These are phyloP conservation scores for Sorex araneus DNA, from an alignment of 2,113 vertebrate species.

Conservation along the genomic window DNA sequence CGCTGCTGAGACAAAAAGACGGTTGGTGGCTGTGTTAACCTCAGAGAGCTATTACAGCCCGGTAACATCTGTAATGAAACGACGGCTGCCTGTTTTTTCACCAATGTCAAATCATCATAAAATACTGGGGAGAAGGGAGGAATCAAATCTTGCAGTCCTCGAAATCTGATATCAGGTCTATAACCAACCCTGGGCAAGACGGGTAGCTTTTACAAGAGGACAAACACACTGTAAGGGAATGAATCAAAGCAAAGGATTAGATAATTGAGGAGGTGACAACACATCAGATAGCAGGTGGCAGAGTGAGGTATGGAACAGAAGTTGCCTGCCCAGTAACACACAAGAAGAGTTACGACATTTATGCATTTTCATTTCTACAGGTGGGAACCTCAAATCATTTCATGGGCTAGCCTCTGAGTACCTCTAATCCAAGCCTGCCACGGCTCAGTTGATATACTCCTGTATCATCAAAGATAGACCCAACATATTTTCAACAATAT, in stretches of 20 bases:
- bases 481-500: conserved; percentile 87
- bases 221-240: conserved; percentile 83
- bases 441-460: conserved; percentile 88
- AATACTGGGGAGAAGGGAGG: conserved; percentile 79
- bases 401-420: conserved; percentile 78
- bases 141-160: conserved; percentile 78
- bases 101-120: conserved; percentile 81
- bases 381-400: conserved; percentile 90
- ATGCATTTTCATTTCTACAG: conserved; percentile 91
- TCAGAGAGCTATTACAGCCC: conserved; percentile 14
- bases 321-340: conserved; percentile 79
- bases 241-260: conserved; percentile 87
- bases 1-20: conserved; percentile 62
- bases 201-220: conserved; percentile 83
- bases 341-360: conserved; percentile 89
- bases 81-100: conserved; percentile 46
- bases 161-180: conserved; percentile 74
- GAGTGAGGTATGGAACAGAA: conserved; percentile 86
- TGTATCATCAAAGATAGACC: conserved; percentile 81
- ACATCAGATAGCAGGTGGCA: conserved; percentile 83
- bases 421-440: conserved; percentile 88
- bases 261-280: conserved; percentile 87
- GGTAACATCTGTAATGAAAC: conserved; percentile 67
- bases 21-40: conserved; percentile 69
- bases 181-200: conserved; percentile 78